Evolutionary conservation across 2,113 vertebrate genomes (phyloP).

Genomic region (Megaceryle maxima): DNA sequence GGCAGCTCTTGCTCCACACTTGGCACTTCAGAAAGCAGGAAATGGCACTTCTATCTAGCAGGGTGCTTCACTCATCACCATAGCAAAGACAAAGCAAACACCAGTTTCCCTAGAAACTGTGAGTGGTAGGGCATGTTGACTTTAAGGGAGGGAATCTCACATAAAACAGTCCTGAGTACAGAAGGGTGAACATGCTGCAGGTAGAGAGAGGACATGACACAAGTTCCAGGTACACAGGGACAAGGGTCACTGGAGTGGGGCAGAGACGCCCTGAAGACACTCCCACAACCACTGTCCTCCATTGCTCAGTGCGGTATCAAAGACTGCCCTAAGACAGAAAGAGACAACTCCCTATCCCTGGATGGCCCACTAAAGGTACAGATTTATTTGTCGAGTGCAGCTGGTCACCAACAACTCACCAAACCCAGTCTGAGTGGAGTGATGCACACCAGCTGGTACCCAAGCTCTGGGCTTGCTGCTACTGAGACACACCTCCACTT

Average conservation of each 20-base stretch:
- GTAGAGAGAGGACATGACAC: not conserved
- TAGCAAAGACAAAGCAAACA: constrained; percentile 47
- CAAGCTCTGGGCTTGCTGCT: not conserved
- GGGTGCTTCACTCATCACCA: not conserved
- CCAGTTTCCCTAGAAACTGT: constrained; percentile 33
- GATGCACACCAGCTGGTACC: not conserved
- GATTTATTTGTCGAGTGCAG: not conserved
- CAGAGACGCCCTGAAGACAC: not conserved
- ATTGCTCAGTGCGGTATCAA: not conserved
- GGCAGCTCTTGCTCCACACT: not conserved
- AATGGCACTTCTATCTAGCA: not conserved
- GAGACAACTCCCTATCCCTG: rapidly evolving
- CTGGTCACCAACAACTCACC: not conserved
- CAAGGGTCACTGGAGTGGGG: no score
- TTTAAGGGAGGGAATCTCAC: not conserved
- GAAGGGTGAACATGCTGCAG: not conserved
- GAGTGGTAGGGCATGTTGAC: not conserved
- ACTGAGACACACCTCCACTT: not conserved
- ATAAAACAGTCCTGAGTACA: not conserved
- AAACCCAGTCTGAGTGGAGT: not conserved
- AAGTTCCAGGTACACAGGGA: not conserved
- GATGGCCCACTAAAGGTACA: not conserved
- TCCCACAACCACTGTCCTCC: not conserved
- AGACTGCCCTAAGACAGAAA: not conserved
- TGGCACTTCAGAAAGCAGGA: not conserved